These are phyloP conservation scores for Scaptomyza caliginosa DNA, from an alignment of 2,888 invertebrate species.

Conservation along the genomic window DNA sequence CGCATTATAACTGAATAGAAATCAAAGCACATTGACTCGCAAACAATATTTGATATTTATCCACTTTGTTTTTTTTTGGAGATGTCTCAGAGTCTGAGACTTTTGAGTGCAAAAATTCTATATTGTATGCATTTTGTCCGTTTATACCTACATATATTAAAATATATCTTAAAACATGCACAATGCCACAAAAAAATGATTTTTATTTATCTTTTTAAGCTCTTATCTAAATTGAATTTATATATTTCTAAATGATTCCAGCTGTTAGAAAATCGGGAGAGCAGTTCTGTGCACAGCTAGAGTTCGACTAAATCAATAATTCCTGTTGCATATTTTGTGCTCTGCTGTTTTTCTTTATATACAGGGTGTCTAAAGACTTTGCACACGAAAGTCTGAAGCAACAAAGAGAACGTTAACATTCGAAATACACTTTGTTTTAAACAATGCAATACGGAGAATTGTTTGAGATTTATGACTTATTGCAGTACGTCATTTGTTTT, in stretches of 20 bases:
- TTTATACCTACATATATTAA: too few species aligned
- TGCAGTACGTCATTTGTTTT: neutral
- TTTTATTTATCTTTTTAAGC: neutral
- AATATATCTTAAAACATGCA: too few species aligned
- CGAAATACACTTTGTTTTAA: neutral
- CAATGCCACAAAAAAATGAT: neutral
- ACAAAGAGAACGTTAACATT: neutral
- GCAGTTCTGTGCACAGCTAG: neutral
- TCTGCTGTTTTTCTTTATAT: neutral
- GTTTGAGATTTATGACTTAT: too few species aligned
- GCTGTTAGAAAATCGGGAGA: neutral
- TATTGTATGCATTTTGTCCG: too few species aligned
- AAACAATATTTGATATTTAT: neutral
- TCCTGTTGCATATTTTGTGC: neutral
- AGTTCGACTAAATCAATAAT: neutral
- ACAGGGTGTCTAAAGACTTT: neutral
- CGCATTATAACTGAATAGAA: neutral
- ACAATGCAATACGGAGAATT: too few species aligned
- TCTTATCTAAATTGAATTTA: neutral
- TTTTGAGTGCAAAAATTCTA: too few species aligned
- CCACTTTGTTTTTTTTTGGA: too few species aligned
- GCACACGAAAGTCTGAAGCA: neutral
- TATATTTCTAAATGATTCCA: neutral
- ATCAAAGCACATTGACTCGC: neutral
- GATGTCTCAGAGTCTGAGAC: too few species aligned